Evolutionary conservation across 30 jellyfish, hydroid and myxozoan species (phyloP), one percentile per base, ranked within the genome.

Genomic region (Aurelia aurita): DNA sequence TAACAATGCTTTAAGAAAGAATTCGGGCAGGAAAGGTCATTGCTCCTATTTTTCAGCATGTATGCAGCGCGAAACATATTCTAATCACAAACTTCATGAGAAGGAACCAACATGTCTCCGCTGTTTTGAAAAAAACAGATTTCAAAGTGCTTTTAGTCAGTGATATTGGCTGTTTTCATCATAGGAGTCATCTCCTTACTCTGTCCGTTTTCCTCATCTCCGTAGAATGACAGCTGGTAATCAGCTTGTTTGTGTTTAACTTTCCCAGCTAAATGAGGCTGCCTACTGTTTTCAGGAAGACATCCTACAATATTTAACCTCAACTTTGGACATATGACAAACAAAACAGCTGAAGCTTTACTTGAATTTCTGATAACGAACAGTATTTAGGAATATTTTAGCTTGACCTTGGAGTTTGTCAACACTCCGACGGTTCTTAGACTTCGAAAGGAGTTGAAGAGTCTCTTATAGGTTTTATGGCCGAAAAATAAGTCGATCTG

Each of bases 211-310:
- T 31, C 25, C 86, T 54, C n/a, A 19, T 19, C 75, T 74, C 44
- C 39, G 86, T 29, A 21, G 63, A 74, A 44, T 58, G 63, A 64
- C 86, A 74, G 86, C 86, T 74, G 86, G 86, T 64, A 58, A n/a
- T 27, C 44, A 74, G 60, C 75, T 63, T 74, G 86, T 58, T 46
- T 74, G 44, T 74, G 51, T 74, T 18, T 18, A 34, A 72, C 43
- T 74, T 74, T 74, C 86, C 57, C 86, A 74, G 75, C 71, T 21
- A 74, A 44, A 35, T 54, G 43, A 74, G 63, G 62, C 62, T 54
- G 28, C 86, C 71, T 54, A 49, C 86, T 74, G 86, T 49, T 72
- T 25, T 74, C 86, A 53, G 71, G 74, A 74, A 74, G 45, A 61
- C 75, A 74, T 23, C 86, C 86, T 54, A 74, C 74, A 58, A 74